Evolutionary conservation across 2,888 invertebrate genomes (phyloP).

Genomic region (Apamea crenata): DNA sequence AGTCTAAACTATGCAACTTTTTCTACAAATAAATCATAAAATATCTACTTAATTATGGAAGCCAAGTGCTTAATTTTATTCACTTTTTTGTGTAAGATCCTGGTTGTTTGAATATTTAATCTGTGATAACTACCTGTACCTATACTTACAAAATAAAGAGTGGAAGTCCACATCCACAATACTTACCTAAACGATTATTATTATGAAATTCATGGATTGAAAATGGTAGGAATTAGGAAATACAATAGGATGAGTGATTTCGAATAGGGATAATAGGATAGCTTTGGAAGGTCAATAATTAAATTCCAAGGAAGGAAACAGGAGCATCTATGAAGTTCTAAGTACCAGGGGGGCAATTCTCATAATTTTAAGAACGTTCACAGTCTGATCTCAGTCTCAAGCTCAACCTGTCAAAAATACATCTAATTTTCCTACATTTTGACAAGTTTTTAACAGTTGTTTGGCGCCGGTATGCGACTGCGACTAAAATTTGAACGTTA

Average conservation of each 20-base stretch:
- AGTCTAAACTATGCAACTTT: constrained; percentile 44
- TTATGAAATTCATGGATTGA: background rate
- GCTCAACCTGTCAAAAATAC: too few species aligned
- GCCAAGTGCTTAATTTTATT: constrained; percentile 39
- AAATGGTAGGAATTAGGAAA: background rate
- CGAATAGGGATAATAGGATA: background rate
- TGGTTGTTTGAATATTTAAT: constrained; percentile 50
- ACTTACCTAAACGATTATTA: background rate
- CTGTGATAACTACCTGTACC: background rate
- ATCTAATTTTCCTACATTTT: too few species aligned
- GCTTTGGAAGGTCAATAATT: background rate
- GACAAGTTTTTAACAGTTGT: too few species aligned
- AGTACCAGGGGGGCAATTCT: too few species aligned
- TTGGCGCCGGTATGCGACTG: too few species aligned
- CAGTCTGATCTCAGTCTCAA: too few species aligned
- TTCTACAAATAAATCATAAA: constrained; percentile 53
- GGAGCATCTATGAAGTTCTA: background rate
- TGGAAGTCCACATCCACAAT: constrained; percentile 14
- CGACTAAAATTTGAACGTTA: too few species aligned
- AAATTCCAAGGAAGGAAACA: background rate
- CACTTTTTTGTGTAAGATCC: constrained; percentile 51
- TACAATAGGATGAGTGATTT: background rate
- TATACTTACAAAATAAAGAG: background rate
- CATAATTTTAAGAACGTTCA: too few species aligned
- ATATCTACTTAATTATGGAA: constrained; percentile 45